phyloP scores from a whole-genome alignment of 2,797 vertebrate genomes.

The Lagorchestes hirsutus region DNA sequence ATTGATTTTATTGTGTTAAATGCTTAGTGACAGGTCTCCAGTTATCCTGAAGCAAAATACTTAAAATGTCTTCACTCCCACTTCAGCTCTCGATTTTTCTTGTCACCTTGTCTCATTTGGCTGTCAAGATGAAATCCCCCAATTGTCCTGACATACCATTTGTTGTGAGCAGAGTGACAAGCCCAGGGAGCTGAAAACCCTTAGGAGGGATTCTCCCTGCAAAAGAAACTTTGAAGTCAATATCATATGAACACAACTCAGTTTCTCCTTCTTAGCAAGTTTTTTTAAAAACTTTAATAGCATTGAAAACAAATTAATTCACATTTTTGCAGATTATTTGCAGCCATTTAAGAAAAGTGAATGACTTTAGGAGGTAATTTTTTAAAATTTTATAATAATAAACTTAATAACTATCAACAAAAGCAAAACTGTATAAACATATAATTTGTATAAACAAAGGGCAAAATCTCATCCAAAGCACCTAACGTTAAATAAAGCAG shows the following conservation, averaged over 20 bases:
- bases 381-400: not conserved
- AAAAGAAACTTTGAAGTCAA: conserved; percentile 56
- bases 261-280: conserved; percentile 34
- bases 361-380: not conserved
- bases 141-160: conserved; percentile 50
- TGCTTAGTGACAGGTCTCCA: conserved; percentile 65
- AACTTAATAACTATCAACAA: not conserved
- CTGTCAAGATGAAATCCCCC: conserved; percentile 59
- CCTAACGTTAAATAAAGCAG: not conserved
- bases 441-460: not conserved
- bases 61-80: conserved; percentile 70
- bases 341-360: not conserved
- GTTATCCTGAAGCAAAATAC: conserved; percentile 61
- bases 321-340: not conserved
- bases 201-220: conserved; percentile 40
- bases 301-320: not conserved
- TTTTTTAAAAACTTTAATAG: not conserved
- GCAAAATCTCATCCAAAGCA: not conserved
- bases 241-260: conserved; percentile 59
- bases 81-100: conserved; percentile 59
- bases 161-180: conserved; percentile 62
- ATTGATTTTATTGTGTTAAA: conserved; percentile 41
- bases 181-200: conserved; percentile 51
- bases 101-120: conserved; percentile 74
- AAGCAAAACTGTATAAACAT: not conserved